Evolutionary conservation across 1,140 invertebrate species (phyloP).

Genomic region (Lepidurus couesii): DNA sequence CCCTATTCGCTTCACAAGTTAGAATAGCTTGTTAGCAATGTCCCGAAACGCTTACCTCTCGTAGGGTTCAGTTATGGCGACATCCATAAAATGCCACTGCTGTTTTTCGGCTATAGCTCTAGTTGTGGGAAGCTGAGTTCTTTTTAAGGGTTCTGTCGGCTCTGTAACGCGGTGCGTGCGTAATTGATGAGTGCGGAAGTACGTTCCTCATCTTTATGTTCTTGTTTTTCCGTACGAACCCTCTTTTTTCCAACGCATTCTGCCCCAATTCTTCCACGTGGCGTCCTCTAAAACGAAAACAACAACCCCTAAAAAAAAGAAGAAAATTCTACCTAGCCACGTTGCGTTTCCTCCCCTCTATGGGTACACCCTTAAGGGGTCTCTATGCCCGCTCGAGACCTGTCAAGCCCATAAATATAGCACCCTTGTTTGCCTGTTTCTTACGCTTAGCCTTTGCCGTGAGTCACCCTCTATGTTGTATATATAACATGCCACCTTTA

Average conservation of each 20-base stretch:
- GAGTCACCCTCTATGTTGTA: constrained; percentile 12
- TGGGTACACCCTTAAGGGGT: neutral
- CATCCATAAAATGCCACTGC: neutral
- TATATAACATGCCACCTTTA: neutral
- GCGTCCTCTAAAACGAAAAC: neutral
- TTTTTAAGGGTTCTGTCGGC: neutral
- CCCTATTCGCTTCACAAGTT: no score
- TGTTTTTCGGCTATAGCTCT: neutral
- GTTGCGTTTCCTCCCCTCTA: neutral
- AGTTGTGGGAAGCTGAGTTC: neutral
- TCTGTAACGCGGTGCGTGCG: neutral
- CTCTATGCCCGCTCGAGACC: neutral
- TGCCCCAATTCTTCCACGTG: neutral
- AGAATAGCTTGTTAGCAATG: no score
- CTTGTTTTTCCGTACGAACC: neutral
- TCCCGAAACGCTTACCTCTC: no score
- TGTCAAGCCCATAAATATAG: neutral
- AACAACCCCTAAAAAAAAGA: neutral
- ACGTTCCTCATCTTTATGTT: neutral
- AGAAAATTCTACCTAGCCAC: neutral
- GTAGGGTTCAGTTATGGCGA: neutral
- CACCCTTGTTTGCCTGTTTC: neutral
- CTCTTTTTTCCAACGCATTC: neutral
- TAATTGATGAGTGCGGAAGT: neutral
- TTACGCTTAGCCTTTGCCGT: neutral